A percentile compares a stretch with the other conserved stretches of the same genome.
These are phyloP conservation scores for Pica pica DNA, from an alignment of 2,113 vertebrate species.

Conservation along the genomic window DNA sequence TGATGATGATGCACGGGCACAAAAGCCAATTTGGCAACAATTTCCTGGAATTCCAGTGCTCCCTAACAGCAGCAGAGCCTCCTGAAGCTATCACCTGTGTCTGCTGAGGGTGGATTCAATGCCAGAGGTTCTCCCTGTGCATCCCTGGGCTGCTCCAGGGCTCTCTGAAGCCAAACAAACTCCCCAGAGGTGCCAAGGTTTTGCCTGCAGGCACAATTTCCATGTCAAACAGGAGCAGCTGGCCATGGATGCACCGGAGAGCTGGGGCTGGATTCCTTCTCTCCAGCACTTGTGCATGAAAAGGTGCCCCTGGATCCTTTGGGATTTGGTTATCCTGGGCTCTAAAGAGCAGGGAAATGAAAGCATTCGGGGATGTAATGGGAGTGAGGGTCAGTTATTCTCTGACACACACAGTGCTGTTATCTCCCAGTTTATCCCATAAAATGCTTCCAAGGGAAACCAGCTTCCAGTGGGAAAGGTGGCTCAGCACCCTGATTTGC, in stretches of 20 bases:
- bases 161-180: background rate
- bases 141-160: background rate
- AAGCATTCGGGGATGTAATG: background rate
- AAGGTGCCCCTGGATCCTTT: background rate
- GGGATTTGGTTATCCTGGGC: background rate
- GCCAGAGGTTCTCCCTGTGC: background rate
- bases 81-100: background rate
- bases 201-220: background rate
- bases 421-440: background rate
- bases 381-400: background rate
- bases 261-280: background rate
- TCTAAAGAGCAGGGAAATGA: background rate
- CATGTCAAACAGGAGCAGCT: rapidly evolving
- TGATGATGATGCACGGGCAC: background rate
- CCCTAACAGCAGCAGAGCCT: background rate
- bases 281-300: background rate
- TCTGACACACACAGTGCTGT: background rate
- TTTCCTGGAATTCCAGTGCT: background rate
- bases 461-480: background rate
- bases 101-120: background rate
- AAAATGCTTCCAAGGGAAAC: background rate
- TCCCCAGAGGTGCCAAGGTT: background rate
- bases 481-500: background rate
- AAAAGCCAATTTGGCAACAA: background rate
- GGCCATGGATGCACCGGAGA: background rate